A percentile compares a stretch with the other conserved stretches of the same genome.
phyloP scores from a whole-genome alignment of 1,140 invertebrate species.

The Dendroctonus valens region DNA sequence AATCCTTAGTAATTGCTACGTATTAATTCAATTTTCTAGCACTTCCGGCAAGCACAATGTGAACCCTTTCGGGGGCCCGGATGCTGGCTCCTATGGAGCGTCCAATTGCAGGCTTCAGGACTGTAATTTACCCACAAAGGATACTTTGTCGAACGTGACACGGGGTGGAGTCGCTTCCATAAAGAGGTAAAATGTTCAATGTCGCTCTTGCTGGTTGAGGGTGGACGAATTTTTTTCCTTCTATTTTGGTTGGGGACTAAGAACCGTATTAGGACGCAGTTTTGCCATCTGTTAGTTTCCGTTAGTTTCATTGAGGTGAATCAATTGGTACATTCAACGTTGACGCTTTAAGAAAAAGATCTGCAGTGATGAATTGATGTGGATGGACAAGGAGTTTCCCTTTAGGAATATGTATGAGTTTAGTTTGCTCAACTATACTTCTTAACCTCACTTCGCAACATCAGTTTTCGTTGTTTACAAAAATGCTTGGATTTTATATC shows the following conservation, averaged over 20 bases:
- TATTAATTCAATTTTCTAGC: slow-evolving; percentile 51
- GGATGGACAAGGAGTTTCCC: no score
- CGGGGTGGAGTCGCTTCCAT: slow-evolving; percentile 38
- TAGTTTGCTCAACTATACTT: no score
- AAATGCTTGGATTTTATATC: no score
- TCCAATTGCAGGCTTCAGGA: slow-evolving; percentile 46
- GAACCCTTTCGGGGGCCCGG: slow-evolving; percentile 46
- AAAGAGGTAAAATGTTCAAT: slow-evolving; percentile 41
- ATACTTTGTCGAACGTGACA: slow-evolving; percentile 45
- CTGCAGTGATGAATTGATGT: no score
- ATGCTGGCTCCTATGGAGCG: slow-evolving; percentile 43
- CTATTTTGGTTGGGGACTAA: slow-evolving; percentile 13
- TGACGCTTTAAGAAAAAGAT: no score
- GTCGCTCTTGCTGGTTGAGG: slow-evolving; percentile 25
- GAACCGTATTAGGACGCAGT: slow-evolving; percentile 2
- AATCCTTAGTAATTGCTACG: slow-evolving; percentile 48
- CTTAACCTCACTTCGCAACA: no score
- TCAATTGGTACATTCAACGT: no score
- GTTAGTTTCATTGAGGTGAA: slow-evolving; percentile 1
- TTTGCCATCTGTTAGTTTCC: slow-evolving; percentile 17
- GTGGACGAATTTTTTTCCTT: slow-evolving; percentile 23
- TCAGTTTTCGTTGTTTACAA: no score
- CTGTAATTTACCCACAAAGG: slow-evolving; percentile 49
- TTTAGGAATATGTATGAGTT: no score
- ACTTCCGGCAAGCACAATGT: slow-evolving; percentile 46